These are phyloP conservation scores for Pseudomugil gertrudae DNA, from an alignment of 2,797 vertebrate species.

Conservation along the genomic window DNA sequence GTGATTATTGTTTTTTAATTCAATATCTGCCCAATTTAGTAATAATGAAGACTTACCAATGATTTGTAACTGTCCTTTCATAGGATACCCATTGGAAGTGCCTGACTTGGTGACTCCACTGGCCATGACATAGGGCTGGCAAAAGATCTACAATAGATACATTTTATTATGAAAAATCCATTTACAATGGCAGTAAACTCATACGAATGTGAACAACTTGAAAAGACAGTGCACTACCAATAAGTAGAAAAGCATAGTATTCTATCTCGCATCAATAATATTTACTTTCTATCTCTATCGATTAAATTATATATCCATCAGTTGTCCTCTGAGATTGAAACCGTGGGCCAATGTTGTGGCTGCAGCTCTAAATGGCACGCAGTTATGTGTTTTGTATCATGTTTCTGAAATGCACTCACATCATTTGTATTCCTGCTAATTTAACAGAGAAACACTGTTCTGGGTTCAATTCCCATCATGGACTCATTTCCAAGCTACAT, in stretches of 20 bases:
- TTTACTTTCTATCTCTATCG: background rate
- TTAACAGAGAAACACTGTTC: background rate
- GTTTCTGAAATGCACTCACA: background rate
- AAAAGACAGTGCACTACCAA: background rate
- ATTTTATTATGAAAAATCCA: slow-evolving; percentile 31
- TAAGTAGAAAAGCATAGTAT: background rate
- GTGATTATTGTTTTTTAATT: background rate
- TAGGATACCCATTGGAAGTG: slow-evolving; percentile 87
- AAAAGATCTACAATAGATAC: slow-evolving; percentile 77
- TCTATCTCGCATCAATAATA: background rate
- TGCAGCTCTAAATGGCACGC: background rate
- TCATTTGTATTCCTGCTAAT: background rate
- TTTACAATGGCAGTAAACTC: background rate
- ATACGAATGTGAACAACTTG: background rate
- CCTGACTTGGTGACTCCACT: slow-evolving; percentile 83
- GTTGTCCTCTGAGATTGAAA: background rate
- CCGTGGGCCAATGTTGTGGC: background rate
- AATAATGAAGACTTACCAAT: slow-evolving; percentile 83
- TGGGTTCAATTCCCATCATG: background rate
- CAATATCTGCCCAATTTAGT: background rate
- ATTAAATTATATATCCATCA: background rate
- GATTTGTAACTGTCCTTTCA: slow-evolving; percentile 97
- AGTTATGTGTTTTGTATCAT: background rate
- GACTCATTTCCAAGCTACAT: background rate
- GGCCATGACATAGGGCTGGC: slow-evolving; percentile 89